A percentile compares a stretch with the other conserved stretches of the same genome.
phyloP scores from a whole-genome alignment of 2,888 invertebrate species.

The Apoderus coryli region DNA sequence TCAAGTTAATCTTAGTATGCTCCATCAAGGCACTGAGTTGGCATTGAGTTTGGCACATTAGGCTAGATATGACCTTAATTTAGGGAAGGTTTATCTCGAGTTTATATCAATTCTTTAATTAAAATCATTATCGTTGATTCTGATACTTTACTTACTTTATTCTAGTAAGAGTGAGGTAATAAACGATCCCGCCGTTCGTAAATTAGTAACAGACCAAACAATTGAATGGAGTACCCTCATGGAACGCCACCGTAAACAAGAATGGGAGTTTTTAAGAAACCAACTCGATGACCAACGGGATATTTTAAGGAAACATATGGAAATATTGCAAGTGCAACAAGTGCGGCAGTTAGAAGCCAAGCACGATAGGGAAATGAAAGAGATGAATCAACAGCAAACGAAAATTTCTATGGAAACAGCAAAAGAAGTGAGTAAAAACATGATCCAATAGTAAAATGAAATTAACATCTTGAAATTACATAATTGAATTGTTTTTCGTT shows the following conservation, averaged over 20 bases:
- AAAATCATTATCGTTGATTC: background rate
- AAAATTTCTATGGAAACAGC: conserved; percentile 95
- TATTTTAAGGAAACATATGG: conserved; percentile 58
- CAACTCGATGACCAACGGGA: conserved; percentile 76
- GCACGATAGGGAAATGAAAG: conserved; percentile 91
- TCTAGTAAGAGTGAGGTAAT: conserved; percentile 67
- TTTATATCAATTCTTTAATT: background rate
- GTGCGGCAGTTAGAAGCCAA: conserved; percentile 80
- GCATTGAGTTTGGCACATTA: no score
- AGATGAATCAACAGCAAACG: conserved; percentile 87
- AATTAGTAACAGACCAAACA: conserved; percentile 84
- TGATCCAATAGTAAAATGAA: no score
- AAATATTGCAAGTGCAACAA: conserved; percentile 65
- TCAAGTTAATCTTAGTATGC: no score
- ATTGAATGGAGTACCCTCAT: conserved; percentile 89
- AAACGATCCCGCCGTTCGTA: conserved; percentile 61
- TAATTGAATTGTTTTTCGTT: no score
- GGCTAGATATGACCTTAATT: no score
- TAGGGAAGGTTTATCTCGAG: conserved; percentile 1
- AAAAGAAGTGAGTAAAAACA: conserved; percentile 73
- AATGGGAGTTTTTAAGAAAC: conserved; percentile 65
- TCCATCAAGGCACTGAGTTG: no score
- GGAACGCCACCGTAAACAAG: conserved; percentile 66
- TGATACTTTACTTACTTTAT: conserved; percentile 13
- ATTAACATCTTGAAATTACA: no score